Base-by-base conservation (phyloP, 1,140 invertebrate species). In the Mya arenaria region DNA sequence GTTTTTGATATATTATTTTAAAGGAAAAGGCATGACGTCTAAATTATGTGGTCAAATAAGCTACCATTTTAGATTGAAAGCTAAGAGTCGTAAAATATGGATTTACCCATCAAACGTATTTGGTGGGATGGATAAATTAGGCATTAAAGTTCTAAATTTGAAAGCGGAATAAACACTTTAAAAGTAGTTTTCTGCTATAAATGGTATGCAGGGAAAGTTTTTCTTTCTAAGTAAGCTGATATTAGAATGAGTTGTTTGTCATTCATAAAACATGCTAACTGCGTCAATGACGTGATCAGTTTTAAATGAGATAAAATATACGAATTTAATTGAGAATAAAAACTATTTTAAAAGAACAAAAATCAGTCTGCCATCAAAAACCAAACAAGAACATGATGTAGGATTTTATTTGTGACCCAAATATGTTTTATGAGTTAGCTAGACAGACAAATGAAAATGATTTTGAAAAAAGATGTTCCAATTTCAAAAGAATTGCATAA, bases 1-100 rank as follows among this genome's bases (percentile, higher is more conserved):
- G 25, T 23, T 4, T 23, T 52, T 52, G 19, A n/a, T 17, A 23
- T 52, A 52, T 52, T 52, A 52, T 41, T 62, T 41, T 63, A 63
- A 75, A 48, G 58, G 73, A n/a, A 25, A 41, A 30, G 60, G 32
- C 73, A 32, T 75, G 73, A 75, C 73, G 48, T 58, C 17, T 41
- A 23, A 19, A 32, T 75, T 28, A 48, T 63, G 37, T 65, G 37
- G 39, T 62, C 60, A 30, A 34, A 41, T 48, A 4, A 23, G 48
- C 48, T n/a, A 17, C 19, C 19, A 52, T 52, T 52, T 17, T 23
- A 17, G 17, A 17, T 52, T 17, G 25, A 52, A n/a, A 1, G 48
- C 48, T 52, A 52, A 52, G 17, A 52, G 48, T 52, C 1, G 48
- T 52, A 52, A 10, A 52, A 23, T 23, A 52, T n/a, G 25, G 10